These are phyloP conservation scores for Fulmarus glacialis DNA, from an alignment of 2,113 vertebrate genomes.

Conservation along the genomic window DNA sequence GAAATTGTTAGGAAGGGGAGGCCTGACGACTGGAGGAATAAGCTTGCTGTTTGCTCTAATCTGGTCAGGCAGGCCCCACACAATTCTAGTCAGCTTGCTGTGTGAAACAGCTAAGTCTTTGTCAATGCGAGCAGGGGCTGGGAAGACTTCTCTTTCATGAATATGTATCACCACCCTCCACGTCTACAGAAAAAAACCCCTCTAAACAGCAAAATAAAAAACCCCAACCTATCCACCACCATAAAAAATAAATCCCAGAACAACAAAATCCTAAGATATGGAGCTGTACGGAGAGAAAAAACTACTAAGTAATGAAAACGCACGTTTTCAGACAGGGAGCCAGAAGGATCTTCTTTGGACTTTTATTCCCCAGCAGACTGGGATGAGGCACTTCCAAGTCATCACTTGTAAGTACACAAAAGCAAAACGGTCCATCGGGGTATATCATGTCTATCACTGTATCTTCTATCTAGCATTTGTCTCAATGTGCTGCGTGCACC, in stretches of 20 bases:
- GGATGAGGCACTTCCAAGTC: slow-evolving; percentile 22
- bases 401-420: neutral
- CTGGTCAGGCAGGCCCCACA: slow-evolving; percentile 73
- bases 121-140: slow-evolving; percentile 68
- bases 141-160: slow-evolving; percentile 76
- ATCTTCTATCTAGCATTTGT: neutral
- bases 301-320: slow-evolving; percentile 31
- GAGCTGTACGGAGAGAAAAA: neutral
- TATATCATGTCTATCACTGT: neutral
- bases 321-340: slow-evolving; percentile 5
- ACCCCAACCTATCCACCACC: neutral
- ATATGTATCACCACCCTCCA: slow-evolving; percentile 77
- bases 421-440: neutral
- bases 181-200: slow-evolving; percentile 57
- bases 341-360: neutral
- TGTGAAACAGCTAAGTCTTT: slow-evolving; percentile 82
- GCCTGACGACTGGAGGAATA: slow-evolving; percentile 70
- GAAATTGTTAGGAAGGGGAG: slow-evolving; percentile 78
- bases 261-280: neutral
- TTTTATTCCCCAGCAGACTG: slow-evolving; percentile 13
- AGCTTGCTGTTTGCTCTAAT: slow-evolving; percentile 76
- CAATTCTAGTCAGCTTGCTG: slow-evolving; percentile 74
- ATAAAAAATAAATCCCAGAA: neutral
- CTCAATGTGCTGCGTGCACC: neutral
- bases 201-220: slow-evolving; percentile 48